phyloP scores from a whole-genome alignment of 2,888 invertebrate genomes.

The Drosophila mimetica region DNA sequence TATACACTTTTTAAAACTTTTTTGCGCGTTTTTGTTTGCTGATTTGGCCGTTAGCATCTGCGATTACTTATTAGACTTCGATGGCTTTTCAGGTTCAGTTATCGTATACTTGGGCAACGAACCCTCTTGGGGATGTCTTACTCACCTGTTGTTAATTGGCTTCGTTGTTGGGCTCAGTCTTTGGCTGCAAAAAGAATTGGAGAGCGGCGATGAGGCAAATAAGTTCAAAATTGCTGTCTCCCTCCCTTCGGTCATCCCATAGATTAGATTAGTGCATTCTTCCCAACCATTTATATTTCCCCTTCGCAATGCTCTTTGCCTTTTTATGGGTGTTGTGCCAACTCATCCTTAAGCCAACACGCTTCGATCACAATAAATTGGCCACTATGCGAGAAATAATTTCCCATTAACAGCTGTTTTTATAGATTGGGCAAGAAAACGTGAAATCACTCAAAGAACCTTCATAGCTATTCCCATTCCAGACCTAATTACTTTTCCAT shows the following conservation, averaged over 20 bases:
- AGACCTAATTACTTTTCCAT: conserved; percentile 49
- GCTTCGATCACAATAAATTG: conserved; percentile 39
- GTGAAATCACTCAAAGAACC: conserved; percentile 31
- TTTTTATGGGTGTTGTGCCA: conserved; percentile 20
- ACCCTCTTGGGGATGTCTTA: conserved; percentile 24
- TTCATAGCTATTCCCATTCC: conserved; percentile 1
- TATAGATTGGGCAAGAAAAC: conserved; percentile 55
- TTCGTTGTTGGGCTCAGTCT: conserved; percentile 22
- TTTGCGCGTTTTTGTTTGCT: no score
- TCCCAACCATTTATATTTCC: conserved; percentile 13
- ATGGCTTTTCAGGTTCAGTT: background rate
- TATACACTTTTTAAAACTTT: background rate
- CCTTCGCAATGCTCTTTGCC: conserved; percentile 4
- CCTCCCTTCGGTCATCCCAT: background rate
- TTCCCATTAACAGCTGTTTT: conserved; percentile 48
- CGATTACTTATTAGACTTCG: background rate
- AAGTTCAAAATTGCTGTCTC: conserved; percentile 16
- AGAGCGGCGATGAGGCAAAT: conserved; percentile 10
- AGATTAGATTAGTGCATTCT: conserved; percentile 33
- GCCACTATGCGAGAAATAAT: conserved; percentile 38
- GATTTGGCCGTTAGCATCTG: no score
- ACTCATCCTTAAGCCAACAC: conserved; percentile 48
- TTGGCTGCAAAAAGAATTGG: conserved; percentile 59
- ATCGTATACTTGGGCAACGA: conserved; percentile 23
- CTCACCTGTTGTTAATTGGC: conserved; percentile 61